Evolutionary conservation across 2,888 invertebrate species (phyloP), one percentile per base, ranked within the genome.

Genomic region (Noctua pronuba): DNA sequence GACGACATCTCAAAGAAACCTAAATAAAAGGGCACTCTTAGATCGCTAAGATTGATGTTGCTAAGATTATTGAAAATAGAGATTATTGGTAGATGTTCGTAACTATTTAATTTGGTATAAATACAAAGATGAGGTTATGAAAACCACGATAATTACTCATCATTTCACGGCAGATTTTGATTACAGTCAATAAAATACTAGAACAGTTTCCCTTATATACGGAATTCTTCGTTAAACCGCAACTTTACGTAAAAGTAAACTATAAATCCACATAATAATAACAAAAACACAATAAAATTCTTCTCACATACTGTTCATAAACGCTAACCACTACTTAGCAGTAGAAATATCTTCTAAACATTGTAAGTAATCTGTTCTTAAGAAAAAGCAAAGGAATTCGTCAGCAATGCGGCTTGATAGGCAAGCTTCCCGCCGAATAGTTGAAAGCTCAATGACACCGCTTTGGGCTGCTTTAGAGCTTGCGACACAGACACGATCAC

Each of bases 381-480:
- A 85, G 85, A 85, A 83, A 86, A 86, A 83, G 80, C 77, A 24
- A 38, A 86, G 77, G 85, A 85, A 85, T 85, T 85, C 76, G 76
- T 79, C 86, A 77, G 83, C 86, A 79, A 86, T 83, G 85, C 79
- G 46, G 79, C 83, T 79, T 70, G 85, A 82, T 78, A 84, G 86
- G 86, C 85, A 69, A 79, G 84, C 75, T 77, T 82, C 82, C 88
- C 90, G 89, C 93, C 94, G 92, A 94, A 95, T 94, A 94, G 92
- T 93, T 94, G 91, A 89, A 93, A 93, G 94, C 94, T 92, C 95
- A 95, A 94, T 94, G 95, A 95, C 95, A 93, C 94, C 93, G 93
- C 89, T 67, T 79, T 41, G 49, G 46, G 80, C 66, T 71, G 75
- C 75, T 90, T 92, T 88, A 92, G 71, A 86, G n/a, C 62, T 60